Percentiles rank a stretch among this genome's conserved stretches.
Conservation (phyloP, 1,140 invertebrate species). For the Orchestia grillus region DNA sequence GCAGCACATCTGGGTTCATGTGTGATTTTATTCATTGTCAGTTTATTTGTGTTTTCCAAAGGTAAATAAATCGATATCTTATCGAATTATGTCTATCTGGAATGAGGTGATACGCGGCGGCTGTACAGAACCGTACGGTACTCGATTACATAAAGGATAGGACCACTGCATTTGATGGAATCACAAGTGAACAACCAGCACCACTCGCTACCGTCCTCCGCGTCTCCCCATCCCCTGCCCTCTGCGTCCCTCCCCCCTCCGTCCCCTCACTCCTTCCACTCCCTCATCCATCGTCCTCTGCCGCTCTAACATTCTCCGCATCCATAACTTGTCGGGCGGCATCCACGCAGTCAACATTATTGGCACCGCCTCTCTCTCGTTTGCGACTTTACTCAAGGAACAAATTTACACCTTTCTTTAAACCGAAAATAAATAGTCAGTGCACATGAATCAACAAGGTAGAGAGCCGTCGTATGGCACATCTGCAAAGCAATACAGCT, state of each 20-base stretch:
- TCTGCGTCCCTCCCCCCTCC: background rate
- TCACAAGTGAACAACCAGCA: background rate
- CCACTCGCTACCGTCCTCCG: background rate
- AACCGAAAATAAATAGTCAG: background rate
- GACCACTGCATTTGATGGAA: background rate
- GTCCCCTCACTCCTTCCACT: background rate
- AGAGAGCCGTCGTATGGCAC: background rate
- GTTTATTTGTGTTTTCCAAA: too few species aligned
- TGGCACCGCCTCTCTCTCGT: background rate
- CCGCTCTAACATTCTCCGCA: background rate
- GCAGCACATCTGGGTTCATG: too few species aligned
- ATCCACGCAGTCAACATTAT: background rate
- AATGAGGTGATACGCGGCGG: too few species aligned
- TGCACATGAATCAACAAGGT: background rate
- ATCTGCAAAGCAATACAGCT: background rate
- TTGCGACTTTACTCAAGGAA: background rate
- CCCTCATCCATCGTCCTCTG: constrained; percentile 31
- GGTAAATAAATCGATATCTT: too few species aligned
- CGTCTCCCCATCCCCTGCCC: background rate
- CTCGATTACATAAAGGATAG: too few species aligned
- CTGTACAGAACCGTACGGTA: too few species aligned
- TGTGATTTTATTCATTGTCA: too few species aligned
- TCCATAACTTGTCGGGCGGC: constrained; percentile 23
- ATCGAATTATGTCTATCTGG: too few species aligned
- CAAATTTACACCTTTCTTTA: background rate